phyloP scores from a whole-genome alignment of 2,113 vertebrate species.

The Pelusios castaneus region DNA sequence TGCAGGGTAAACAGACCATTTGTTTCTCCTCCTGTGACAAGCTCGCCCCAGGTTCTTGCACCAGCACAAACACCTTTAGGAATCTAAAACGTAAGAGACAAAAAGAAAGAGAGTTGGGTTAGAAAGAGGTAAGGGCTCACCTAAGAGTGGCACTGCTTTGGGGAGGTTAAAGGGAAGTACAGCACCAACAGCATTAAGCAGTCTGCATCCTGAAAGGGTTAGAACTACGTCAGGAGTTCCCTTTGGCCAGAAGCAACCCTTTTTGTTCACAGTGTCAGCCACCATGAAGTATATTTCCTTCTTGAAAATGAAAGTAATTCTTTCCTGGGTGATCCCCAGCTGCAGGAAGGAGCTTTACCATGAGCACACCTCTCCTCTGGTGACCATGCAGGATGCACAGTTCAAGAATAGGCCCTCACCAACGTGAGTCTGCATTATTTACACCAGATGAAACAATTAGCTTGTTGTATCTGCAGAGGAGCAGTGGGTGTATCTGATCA shows the following conservation, averaged over 20 bases:
- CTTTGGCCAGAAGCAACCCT: slow-evolving; percentile 36
- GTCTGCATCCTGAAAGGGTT: neutral
- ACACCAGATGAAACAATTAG: neutral
- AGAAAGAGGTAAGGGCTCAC: neutral
- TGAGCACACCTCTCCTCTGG: neutral
- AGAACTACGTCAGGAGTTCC: neutral
- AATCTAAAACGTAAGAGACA: slow-evolving; percentile 89
- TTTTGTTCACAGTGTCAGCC: neutral
- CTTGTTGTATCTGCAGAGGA: neutral
- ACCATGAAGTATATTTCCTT: neutral
- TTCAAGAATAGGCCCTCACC: neutral
- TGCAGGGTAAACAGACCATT: slow-evolving; percentile 69
- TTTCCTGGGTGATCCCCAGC: neutral
- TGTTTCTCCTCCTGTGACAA: slow-evolving; percentile 82
- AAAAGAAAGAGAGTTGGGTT: slow-evolving; percentile 60
- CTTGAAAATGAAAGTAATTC: neutral
- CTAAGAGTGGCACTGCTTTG: slow-evolving; percentile 23
- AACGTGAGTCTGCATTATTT: neutral
- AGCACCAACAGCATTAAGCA: neutral
- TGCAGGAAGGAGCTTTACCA: neutral
- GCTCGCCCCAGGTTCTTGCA: slow-evolving; percentile 86
- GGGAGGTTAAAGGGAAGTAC: neutral
- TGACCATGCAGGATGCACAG: neutral
- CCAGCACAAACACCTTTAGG: slow-evolving; percentile 88
- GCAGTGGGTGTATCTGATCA: neutral